Conservation (phyloP, 2,113 vertebrate genomes). For the Pycnonotus jocosus region DNA sequence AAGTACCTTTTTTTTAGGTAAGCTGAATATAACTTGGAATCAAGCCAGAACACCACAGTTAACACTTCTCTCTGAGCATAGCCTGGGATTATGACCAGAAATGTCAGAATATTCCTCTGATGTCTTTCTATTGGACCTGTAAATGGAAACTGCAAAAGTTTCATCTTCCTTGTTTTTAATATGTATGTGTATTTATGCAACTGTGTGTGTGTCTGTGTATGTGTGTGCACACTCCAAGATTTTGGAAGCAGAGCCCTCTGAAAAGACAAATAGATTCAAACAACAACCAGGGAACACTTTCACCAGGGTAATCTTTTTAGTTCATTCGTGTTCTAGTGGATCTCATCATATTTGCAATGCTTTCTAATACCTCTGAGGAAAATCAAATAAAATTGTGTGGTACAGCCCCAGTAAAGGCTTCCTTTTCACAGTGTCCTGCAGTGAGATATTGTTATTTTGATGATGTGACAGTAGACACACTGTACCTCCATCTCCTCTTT, state of each 20-base stretch:
- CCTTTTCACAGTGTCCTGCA: neutral
- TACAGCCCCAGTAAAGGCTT: neutral
- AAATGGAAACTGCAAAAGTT: neutral
- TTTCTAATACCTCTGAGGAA: neutral
- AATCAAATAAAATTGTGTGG: neutral
- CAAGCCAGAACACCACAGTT: neutral
- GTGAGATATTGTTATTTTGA: neutral
- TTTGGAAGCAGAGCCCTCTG: neutral
- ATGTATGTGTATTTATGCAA: neutral
- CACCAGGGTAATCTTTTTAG: neutral
- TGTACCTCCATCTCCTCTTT: neutral
- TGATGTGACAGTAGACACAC: neutral
- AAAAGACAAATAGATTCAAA: neutral
- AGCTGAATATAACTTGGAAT: constrained; percentile 1
- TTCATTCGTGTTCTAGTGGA: neutral
- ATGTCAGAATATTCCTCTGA: neutral
- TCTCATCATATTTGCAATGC: neutral
- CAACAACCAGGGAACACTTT: neutral
- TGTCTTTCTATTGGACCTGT: neutral
- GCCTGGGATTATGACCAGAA: neutral
- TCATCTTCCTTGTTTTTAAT: neutral
- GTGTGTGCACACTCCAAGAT: neutral
- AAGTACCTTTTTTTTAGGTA: constrained; percentile 4
- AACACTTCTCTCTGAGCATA: neutral
- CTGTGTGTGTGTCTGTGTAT: accelerated